Evolutionary conservation across 1,140 invertebrate species (phyloP).

Genomic region (Chrysoperla carnea): DNA sequence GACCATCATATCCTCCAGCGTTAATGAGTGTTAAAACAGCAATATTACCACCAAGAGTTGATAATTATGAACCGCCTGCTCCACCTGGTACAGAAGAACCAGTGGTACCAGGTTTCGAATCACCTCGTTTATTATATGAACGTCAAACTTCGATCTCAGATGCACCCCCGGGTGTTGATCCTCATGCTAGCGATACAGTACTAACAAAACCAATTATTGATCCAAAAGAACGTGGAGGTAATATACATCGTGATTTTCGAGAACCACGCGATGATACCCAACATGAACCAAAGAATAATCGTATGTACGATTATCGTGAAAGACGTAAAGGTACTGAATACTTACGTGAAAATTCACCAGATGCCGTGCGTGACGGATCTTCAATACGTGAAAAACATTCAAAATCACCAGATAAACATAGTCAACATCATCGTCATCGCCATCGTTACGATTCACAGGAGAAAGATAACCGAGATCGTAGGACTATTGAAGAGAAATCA

Average conservation of each 20-base stretch:
- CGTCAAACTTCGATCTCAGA: background rate
- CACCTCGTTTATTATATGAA: conserved; percentile 1
- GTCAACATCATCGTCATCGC: conserved; percentile 13
- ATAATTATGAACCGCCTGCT: background rate
- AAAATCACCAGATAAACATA: conserved; percentile 20
- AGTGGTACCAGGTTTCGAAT: conserved; percentile 17
- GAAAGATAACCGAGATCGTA: conserved; percentile 3
- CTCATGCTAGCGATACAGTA: background rate
- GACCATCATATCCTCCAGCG: conserved; percentile 1
- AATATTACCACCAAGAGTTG: background rate
- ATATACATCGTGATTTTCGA: background rate
- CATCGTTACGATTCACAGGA: conserved; percentile 5
- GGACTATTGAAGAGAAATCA: conserved; percentile 14
- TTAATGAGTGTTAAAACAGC: conserved; percentile 2
- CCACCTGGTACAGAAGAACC: conserved; percentile 20
- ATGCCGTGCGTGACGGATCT: background rate
- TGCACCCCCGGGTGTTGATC: background rate
- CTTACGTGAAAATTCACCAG: too few species aligned
- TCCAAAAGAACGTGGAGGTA: background rate
- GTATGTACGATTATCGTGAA: too few species aligned
- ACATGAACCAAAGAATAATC: too few species aligned
- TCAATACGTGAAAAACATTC: background rate
- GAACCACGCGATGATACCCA: background rate
- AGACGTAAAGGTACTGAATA: too few species aligned
- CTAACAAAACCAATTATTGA: background rate